Conservation (phyloP, 2,888 invertebrate genomes). For the Eupithecia pulchellata region DNA sequence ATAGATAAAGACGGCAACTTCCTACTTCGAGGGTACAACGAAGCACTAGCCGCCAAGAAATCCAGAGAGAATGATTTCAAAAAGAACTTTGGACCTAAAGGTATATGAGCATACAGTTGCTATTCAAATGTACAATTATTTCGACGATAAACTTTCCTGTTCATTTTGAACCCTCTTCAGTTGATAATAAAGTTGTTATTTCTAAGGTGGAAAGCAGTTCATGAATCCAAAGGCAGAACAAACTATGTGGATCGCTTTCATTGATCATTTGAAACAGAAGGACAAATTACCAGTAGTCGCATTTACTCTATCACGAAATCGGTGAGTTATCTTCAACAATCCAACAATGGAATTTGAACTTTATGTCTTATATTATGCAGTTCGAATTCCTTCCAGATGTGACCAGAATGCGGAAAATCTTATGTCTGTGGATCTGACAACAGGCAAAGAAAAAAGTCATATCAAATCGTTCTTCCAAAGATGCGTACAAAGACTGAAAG, state of each 20-base stretch:
- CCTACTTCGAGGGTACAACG: slow-evolving; percentile 87
- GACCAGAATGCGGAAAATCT: slow-evolving; percentile 86
- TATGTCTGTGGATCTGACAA: slow-evolving; percentile 91
- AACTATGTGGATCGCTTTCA: slow-evolving; percentile 92
- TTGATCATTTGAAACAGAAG: slow-evolving; percentile 92
- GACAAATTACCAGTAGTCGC: slow-evolving; percentile 97
- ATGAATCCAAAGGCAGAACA: slow-evolving; percentile 89
- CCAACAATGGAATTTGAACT: not conserved
- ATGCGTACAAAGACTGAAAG: slow-evolving; percentile 92
- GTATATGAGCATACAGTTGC: slow-evolving; percentile 50
- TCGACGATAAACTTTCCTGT: not conserved
- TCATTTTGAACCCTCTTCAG: not conserved
- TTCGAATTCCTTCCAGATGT: slow-evolving; percentile 67
- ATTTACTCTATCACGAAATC: slow-evolving; percentile 95
- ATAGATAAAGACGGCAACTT: slow-evolving; percentile 92
- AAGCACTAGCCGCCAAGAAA: slow-evolving; percentile 83
- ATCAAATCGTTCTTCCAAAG: slow-evolving; percentile 94
- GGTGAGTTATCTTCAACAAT: slow-evolving; percentile 86
- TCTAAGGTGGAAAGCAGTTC: slow-evolving; percentile 69
- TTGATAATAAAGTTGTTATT: slow-evolving; percentile 4
- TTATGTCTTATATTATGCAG: not conserved
- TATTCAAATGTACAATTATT: not conserved
- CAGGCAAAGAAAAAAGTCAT: slow-evolving; percentile 92
- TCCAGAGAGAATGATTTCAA: slow-evolving; percentile 75
- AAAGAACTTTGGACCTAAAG: slow-evolving; percentile 80